phyloP scores from a whole-genome alignment of 2,888 invertebrate genomes.

The Pycnomerus fuliginosus region DNA sequence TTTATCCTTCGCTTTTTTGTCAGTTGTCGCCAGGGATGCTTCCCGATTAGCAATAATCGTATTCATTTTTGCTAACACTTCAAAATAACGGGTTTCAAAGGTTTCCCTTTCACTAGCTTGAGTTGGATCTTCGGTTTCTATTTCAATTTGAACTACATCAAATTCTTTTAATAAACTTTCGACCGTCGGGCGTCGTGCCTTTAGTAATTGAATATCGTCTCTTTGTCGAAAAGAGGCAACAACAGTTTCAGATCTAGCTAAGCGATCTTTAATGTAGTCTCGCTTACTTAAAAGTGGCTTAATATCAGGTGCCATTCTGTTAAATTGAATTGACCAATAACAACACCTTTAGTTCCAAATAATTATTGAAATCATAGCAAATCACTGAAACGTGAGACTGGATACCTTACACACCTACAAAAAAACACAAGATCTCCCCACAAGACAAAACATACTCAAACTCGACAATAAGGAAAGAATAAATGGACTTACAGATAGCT shows the following conservation, averaged over 20 bases:
- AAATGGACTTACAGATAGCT: too few species aligned
- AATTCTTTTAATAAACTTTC: background rate
- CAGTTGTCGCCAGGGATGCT: background rate
- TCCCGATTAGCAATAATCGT: background rate
- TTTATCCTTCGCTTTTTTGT: background rate
- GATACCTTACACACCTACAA: too few species aligned
- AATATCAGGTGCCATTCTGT: background rate
- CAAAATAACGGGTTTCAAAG: background rate
- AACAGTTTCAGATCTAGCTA: background rate
- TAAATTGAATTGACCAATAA: too few species aligned
- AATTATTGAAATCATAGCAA: too few species aligned
- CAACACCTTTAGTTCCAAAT: too few species aligned
- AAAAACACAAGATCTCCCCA: too few species aligned
- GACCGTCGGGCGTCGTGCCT: background rate
- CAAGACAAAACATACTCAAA: too few species aligned
- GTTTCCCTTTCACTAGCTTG: background rate
- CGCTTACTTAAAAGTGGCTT: background rate
- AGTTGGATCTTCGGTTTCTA: background rate
- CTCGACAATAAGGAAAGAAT: too few species aligned
- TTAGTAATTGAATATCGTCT: background rate
- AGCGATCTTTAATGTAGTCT: background rate
- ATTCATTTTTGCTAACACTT: background rate
- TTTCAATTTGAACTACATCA: background rate
- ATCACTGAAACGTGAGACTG: too few species aligned
- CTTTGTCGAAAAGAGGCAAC: background rate